Percentiles rank a stretch among this genome's conserved stretches.
phyloP scores from a whole-genome alignment of 2,888 invertebrate species.

The Diadegma fenestrale region DNA sequence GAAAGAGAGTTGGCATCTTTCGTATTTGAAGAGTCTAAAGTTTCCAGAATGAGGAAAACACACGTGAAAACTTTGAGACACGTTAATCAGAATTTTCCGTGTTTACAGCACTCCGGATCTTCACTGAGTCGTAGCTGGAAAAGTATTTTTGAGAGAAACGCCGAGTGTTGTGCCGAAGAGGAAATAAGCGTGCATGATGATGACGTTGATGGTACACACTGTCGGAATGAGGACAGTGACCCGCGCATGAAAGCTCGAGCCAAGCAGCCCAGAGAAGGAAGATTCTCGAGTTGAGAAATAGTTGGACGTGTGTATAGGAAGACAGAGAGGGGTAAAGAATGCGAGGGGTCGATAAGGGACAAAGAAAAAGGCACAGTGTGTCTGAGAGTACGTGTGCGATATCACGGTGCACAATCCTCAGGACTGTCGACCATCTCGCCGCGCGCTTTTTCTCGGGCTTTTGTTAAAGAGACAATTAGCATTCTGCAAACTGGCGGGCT shows the following conservation, averaged over 20 bases:
- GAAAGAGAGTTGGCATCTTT: not conserved
- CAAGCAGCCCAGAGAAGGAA: conserved; percentile 6
- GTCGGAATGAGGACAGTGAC: conserved; percentile 37
- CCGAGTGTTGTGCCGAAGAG: conserved; percentile 35
- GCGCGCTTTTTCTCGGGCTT: conserved; percentile 63
- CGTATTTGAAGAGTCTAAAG: not conserved
- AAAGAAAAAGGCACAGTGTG: conserved; percentile 23
- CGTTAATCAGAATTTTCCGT: conserved; percentile 4
- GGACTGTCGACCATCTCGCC: conserved; percentile 50
- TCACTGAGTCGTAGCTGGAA: conserved; percentile 2
- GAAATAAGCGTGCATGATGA: conserved; percentile 51
- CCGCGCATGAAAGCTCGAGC: not conserved
- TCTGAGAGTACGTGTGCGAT: conserved; percentile 20
- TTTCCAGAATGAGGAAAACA: not conserved
- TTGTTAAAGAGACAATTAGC: conserved; percentile 77
- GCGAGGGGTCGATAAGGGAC: conserved; percentile 50
- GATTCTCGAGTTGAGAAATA: conserved; percentile 40
- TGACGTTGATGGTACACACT: conserved; percentile 14
- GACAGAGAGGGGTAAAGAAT: conserved; percentile 49
- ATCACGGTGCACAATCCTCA: conserved; percentile 37
- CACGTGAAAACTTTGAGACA: not conserved
- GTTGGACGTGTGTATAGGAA: conserved; percentile 23
- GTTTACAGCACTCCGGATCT: conserved; percentile 5
- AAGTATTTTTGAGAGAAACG: not conserved
- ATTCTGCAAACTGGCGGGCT: conserved; percentile 73